Conservation (phyloP, 2,113 vertebrate species). For the Aspiorhynchus laticeps region DNA sequence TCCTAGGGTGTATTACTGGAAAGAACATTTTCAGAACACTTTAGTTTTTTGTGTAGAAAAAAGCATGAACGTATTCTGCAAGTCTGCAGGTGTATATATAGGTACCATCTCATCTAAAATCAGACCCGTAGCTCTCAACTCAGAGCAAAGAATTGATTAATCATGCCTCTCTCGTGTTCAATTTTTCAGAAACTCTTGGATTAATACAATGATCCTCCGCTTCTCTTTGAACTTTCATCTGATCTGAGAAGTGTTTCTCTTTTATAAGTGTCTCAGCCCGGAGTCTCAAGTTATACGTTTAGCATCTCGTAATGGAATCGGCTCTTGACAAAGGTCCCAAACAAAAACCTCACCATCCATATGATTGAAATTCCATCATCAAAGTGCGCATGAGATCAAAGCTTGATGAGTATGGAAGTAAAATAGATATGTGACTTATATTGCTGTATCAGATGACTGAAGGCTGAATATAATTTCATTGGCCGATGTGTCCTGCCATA, state of each 20-base stretch:
- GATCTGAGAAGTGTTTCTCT: constrained; percentile 37
- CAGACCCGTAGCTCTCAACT: constrained; percentile 13
- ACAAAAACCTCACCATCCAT: constrained; percentile 39
- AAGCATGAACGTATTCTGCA: background rate
- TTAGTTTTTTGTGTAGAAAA: background rate
- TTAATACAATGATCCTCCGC: constrained; percentile 45
- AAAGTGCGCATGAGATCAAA: constrained; percentile 51
- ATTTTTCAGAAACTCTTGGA: constrained; percentile 45
- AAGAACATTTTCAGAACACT: background rate
- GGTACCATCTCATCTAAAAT: background rate
- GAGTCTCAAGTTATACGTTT: constrained; percentile 36
- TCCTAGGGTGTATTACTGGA: background rate
- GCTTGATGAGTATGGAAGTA: constrained; percentile 7
- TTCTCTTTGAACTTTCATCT: constrained; percentile 55
- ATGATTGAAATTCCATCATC: constrained; percentile 49
- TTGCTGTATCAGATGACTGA: background rate
- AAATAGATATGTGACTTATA: constrained; percentile 8
- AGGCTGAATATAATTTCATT: background rate
- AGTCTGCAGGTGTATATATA: background rate
- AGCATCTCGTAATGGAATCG: constrained; percentile 46
- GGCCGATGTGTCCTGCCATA: background rate
- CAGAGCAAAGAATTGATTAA: constrained; percentile 50
- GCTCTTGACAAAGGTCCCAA: constrained; percentile 22
- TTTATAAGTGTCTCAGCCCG: constrained; percentile 28
- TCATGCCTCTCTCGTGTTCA: constrained; percentile 34